Evolutionary conservation across 2,797 vertebrate species (phyloP).

Genomic region (Platalea minor): DNA sequence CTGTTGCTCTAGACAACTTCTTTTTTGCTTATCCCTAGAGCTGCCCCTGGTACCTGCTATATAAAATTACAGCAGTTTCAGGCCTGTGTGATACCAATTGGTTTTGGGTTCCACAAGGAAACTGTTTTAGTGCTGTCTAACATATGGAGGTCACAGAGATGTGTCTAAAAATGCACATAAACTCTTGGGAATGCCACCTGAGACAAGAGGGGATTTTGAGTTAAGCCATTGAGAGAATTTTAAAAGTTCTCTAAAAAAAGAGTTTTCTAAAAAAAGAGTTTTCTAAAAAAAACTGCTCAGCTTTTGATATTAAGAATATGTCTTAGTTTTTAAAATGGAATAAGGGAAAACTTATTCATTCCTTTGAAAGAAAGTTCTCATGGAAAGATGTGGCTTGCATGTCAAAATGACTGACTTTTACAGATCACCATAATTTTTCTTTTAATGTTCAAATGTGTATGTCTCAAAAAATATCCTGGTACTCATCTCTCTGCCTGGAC

Average conservation of each 20-base stretch:
- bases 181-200: neutral
- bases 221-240: neutral
- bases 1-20: neutral
- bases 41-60: neutral
- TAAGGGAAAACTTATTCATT: neutral
- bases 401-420: constrained; percentile 29
- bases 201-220: neutral
- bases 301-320: neutral
- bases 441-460: neutral
- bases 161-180: neutral
- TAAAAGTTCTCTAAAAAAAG: neutral
- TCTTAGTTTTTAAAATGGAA: neutral
- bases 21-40: neutral
- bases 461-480: neutral
- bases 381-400: neutral
- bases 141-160: neutral
- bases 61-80: neutral
- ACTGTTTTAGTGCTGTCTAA: neutral
- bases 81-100: neutral
- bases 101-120: neutral
- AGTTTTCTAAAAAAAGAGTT: neutral
- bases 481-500: neutral
- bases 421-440: neutral
- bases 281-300: neutral
- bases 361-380: neutral